phyloP scores from a whole-genome alignment of 2,113 vertebrate species.

The Ibidorhyncha struthersii region DNA sequence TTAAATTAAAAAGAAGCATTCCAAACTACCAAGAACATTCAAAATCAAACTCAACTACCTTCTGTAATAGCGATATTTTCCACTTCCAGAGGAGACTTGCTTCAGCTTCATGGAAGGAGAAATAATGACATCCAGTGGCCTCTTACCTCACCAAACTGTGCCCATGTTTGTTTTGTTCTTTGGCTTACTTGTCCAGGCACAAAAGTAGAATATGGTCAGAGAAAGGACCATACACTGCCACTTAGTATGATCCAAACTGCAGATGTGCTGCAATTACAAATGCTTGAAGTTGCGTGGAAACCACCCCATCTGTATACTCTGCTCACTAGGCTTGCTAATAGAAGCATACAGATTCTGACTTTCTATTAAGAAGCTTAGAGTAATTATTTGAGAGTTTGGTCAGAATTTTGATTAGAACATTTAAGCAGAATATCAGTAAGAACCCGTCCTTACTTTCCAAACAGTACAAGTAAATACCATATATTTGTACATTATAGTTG shows the following conservation, averaged over 20 bases:
- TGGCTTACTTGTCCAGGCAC: background rate
- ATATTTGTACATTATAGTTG: background rate
- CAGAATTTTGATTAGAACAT: background rate
- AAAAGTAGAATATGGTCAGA: background rate
- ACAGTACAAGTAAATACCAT: background rate
- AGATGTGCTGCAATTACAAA: background rate
- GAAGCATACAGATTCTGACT: background rate
- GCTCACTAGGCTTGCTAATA: background rate
- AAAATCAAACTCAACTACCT: background rate
- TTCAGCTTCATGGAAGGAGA: background rate
- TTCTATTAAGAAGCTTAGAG: background rate
- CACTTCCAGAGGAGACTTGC: background rate
- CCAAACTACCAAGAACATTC: conserved; percentile 4
- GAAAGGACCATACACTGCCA: background rate
- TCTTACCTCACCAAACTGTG: background rate
- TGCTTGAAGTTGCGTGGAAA: background rate
- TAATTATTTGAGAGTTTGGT: background rate
- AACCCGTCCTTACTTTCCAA: background rate
- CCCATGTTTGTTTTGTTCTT: background rate
- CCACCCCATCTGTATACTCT: background rate
- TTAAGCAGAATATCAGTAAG: background rate
- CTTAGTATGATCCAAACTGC: background rate
- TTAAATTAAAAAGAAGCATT: conserved; percentile 26
- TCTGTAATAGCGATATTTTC: conserved; percentile 25
- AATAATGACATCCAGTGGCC: conserved; percentile 39